A percentile compares a stretch with the other conserved stretches of the same genome.
phyloP scores from a whole-genome alignment of 2,113 vertebrate species.

The Trematocara macrostoma region DNA sequence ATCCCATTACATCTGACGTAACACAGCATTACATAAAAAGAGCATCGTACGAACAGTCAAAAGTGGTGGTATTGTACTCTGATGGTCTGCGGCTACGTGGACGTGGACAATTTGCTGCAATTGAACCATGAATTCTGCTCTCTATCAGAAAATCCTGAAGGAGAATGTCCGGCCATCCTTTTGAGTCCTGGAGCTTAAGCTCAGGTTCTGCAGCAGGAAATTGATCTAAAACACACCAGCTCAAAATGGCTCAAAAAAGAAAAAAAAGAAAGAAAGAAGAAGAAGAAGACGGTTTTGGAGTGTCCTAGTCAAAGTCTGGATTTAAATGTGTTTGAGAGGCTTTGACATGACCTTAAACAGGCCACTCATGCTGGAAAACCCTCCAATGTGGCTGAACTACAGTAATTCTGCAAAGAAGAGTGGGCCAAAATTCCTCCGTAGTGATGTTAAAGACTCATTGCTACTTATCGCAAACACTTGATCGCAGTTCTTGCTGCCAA shows the following conservation, averaged over 20 bases:
- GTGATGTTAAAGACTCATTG: neutral
- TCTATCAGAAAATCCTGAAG: neutral
- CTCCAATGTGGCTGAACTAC: neutral
- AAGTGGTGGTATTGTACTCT: neutral
- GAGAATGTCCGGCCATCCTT: neutral
- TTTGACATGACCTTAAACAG: neutral
- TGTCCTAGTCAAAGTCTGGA: neutral
- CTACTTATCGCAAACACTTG: neutral
- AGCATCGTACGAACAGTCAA: neutral
- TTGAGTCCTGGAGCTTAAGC: neutral
- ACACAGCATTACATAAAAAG: neutral
- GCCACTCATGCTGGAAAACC: neutral
- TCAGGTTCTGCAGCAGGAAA: neutral
- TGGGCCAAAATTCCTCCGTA: neutral
- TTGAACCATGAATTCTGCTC: neutral
- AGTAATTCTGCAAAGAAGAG: neutral
- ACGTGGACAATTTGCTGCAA: neutral
- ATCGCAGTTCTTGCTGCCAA: neutral
- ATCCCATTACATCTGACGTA: neutral
- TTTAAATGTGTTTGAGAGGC: neutral
- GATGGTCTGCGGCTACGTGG: neutral
- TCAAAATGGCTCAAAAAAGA: neutral
- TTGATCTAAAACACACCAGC: neutral
- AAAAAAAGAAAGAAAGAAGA: neutral
- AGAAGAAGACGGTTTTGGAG: neutral